phyloP scores from a whole-genome alignment of 2,113 vertebrate species.

The Rafetus swinhoei region DNA sequence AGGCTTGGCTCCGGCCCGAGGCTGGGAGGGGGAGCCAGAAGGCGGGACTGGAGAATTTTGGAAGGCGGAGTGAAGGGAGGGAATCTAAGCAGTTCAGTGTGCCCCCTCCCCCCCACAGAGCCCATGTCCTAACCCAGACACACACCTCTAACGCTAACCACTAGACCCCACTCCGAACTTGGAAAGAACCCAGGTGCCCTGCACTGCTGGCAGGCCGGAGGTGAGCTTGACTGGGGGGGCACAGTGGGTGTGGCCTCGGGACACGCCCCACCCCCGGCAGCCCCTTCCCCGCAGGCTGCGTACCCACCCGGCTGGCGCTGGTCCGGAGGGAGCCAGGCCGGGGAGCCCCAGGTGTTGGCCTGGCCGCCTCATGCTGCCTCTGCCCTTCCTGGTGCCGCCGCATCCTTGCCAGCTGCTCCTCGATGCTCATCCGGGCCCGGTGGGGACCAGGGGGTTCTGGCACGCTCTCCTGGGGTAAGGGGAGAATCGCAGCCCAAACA shows the following conservation, averaged over 20 bases:
- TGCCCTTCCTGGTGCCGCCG: slow-evolving; percentile 71
- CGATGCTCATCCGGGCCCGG: slow-evolving; percentile 73
- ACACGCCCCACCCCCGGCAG: background rate
- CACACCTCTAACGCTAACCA: background rate
- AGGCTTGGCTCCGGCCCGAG: slow-evolving; percentile 3
- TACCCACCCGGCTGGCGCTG: slow-evolving; percentile 21
- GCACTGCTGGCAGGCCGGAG: too few relatives aligned
- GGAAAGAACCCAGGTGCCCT: background rate
- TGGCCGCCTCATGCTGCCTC: slow-evolving; percentile 32
- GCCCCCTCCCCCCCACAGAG: background rate
- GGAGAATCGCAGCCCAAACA: background rate
- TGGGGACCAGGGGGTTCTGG: slow-evolving; percentile 1
- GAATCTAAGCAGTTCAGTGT: background rate
- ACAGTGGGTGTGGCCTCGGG: background rate
- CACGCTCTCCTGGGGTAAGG: background rate
- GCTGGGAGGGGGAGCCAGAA: background rate
- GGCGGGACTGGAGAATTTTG: background rate
- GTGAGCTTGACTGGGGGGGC: background rate
- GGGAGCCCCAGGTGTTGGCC: background rate
- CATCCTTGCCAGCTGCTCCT: slow-evolving; percentile 77
- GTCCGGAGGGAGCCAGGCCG: background rate
- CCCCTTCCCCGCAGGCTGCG: background rate
- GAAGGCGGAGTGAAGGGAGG: slow-evolving; percentile 25
- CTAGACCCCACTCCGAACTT: background rate
- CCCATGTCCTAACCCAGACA: background rate